Percentiles rank a stretch among this genome's conserved stretches.
phyloP scores from a whole-genome alignment of 2,113 vertebrate genomes.

The Coreoperca whiteheadi region DNA sequence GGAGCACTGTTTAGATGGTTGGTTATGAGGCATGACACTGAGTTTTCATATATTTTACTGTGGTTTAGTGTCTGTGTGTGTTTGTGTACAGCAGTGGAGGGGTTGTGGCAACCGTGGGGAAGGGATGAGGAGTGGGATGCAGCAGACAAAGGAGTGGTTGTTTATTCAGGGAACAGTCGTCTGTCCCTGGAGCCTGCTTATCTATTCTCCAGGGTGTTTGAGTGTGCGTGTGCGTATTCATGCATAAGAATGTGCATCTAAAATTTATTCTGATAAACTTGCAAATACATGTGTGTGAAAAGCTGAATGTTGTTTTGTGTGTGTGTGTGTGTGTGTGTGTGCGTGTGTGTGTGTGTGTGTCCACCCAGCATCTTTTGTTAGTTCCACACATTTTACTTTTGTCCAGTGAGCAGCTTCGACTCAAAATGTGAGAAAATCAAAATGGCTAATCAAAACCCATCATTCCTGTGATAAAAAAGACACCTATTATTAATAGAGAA shows the following conservation, averaged over 20 bases:
- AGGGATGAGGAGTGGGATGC: constrained; percentile 52
- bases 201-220: constrained; percentile 52
- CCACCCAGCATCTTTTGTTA: neutral
- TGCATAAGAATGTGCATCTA: constrained; percentile 50
- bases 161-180: constrained; percentile 65
- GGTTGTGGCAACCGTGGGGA: constrained; percentile 27
- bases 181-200: constrained; percentile 67
- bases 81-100: constrained; percentile 30
- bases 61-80: neutral
- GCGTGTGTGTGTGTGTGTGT: constrained; percentile 29
- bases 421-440: constrained; percentile 48
- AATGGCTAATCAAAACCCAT: constrained; percentile 57
- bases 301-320: constrained; percentile 34
- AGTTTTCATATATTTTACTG: constrained; percentile 56
- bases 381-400: constrained; percentile 30
- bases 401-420: constrained; percentile 11
- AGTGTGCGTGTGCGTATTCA: constrained; percentile 51
- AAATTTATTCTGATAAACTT: constrained; percentile 64
- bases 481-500: constrained; percentile 40
- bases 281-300: constrained; percentile 44
- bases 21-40: constrained; percentile 36
- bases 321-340: constrained; percentile 34
- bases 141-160: constrained; percentile 60
- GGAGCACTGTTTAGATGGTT: constrained; percentile 17
- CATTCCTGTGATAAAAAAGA: constrained; percentile 37